Percentiles rank a stretch among this genome's conserved stretches.
These are phyloP conservation scores for Calliphora vicina DNA, from an alignment of 1,140 invertebrate genomes.

Conservation along the genomic window DNA sequence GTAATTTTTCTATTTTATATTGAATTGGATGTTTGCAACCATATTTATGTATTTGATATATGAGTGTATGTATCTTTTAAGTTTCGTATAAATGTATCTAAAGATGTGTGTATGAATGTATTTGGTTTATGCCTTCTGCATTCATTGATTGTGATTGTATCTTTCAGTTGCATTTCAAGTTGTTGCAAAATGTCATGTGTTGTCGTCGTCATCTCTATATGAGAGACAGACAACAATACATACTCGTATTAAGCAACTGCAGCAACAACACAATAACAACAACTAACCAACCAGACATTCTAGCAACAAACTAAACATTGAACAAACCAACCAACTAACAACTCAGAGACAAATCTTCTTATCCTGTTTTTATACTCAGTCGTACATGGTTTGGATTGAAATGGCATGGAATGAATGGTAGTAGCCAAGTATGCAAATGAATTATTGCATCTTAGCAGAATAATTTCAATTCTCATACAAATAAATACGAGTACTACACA, in stretches of 20 bases:
- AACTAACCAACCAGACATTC: not conserved
- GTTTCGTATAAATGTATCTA: not conserved
- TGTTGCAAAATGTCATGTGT: conserved; percentile 55
- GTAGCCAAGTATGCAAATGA: conserved; percentile 38
- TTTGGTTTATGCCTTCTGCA: conserved; percentile 48
- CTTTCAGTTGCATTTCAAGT: conserved; percentile 60
- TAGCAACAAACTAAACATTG: not conserved
- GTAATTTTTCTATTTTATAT: not conserved
- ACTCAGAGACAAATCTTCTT: conserved; percentile 3
- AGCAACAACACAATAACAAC: not conserved
- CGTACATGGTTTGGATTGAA: not conserved
- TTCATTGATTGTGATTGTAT: conserved; percentile 61
- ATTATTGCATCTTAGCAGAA: conserved; percentile 42
- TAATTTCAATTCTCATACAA: conserved; percentile 6
- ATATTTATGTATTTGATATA: not conserved
- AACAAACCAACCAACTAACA: not conserved
- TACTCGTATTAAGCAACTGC: not conserved
- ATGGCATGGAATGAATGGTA: not conserved
- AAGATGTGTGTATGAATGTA: conserved; percentile 43
- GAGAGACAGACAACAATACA: not conserved
- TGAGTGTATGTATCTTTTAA: not conserved
- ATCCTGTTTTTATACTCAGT: not conserved
- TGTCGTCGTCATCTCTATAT: conserved; percentile 24
- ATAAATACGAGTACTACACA: not conserved
- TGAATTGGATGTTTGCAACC: not conserved